These are phyloP conservation scores for Malurus splendens DNA, from an alignment of 2,797 vertebrate genomes.

Conservation along the genomic window DNA sequence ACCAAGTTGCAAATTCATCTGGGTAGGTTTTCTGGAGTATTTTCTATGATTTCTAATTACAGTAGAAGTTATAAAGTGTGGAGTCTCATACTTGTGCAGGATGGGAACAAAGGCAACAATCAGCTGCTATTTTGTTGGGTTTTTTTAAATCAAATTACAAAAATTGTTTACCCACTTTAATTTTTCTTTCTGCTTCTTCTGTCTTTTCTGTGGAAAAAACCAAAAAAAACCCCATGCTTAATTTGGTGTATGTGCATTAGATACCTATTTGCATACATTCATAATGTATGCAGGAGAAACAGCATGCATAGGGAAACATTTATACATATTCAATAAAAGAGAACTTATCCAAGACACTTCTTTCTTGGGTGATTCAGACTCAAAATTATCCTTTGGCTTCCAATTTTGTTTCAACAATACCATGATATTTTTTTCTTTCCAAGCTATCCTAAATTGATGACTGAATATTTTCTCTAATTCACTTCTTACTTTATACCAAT, in stretches of 20 bases:
- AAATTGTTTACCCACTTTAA: background rate
- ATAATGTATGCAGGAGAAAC: slow-evolving; percentile 18
- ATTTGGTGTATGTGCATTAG: slow-evolving; percentile 3
- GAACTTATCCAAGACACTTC: background rate
- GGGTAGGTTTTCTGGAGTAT: background rate
- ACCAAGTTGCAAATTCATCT: background rate
- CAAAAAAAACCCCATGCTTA: background rate
- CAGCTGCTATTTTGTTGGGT: background rate
- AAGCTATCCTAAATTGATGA: background rate
- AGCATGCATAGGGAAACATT: slow-evolving; percentile 40
- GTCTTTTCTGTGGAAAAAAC: background rate
- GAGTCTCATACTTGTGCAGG: background rate
- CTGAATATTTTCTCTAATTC: background rate
- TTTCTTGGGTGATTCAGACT: slow-evolving; percentile 5
- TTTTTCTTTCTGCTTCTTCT: background rate
- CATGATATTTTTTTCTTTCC: background rate
- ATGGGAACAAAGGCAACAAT: background rate
- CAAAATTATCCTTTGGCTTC: background rate
- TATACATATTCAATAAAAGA: slow-evolving; percentile 40
- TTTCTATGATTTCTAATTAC: background rate
- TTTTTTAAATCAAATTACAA: background rate
- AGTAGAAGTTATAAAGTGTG: background rate
- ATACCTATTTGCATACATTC: background rate
- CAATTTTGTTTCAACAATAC: background rate
- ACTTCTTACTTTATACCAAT: background rate